phyloP scores from a whole-genome alignment of 92 coral and sea anemone genomes.

The Meandrina meandrites region DNA sequence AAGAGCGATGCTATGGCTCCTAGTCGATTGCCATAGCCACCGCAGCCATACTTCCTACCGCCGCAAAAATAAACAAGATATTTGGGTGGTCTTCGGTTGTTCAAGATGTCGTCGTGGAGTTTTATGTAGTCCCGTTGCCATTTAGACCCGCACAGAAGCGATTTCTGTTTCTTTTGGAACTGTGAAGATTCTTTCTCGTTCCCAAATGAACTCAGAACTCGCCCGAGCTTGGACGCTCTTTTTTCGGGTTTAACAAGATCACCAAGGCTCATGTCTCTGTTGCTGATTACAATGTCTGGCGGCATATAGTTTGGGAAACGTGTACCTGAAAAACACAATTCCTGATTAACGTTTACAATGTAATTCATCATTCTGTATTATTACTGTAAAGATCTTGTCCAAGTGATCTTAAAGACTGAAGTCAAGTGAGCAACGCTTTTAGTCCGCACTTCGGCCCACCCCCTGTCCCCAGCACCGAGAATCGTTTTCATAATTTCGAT shows the following conservation, averaged over 20 bases:
- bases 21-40: conserved; percentile 79
- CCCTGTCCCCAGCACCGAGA: too few species aligned
- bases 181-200: conserved; percentile 22
- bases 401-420: too few species aligned
- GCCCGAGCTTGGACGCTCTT: conserved; percentile 9
- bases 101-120: conserved; percentile 57
- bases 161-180: conserved; percentile 24
- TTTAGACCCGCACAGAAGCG: conserved; percentile 46
- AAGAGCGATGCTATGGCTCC: conserved; percentile 67
- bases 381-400: too few species aligned
- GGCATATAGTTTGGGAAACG: conserved; percentile 31
- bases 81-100: conserved; percentile 42
- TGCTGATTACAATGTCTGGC: background rate
- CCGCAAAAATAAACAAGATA: conserved; percentile 71
- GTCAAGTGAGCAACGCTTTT: too few species aligned
- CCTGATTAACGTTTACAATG: too few species aligned
- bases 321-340: background rate
- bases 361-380: too few species aligned
- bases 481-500: background rate
- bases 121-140: conserved; percentile 61
- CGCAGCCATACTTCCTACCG: conserved; percentile 67
- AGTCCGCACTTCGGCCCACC: too few species aligned
- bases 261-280: background rate
- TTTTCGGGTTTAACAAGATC: background rate
- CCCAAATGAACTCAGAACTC: conserved; percentile 23